Base-by-base conservation (phyloP, 2,888 invertebrate species). In the Lasioglossum calceatum region DNA sequence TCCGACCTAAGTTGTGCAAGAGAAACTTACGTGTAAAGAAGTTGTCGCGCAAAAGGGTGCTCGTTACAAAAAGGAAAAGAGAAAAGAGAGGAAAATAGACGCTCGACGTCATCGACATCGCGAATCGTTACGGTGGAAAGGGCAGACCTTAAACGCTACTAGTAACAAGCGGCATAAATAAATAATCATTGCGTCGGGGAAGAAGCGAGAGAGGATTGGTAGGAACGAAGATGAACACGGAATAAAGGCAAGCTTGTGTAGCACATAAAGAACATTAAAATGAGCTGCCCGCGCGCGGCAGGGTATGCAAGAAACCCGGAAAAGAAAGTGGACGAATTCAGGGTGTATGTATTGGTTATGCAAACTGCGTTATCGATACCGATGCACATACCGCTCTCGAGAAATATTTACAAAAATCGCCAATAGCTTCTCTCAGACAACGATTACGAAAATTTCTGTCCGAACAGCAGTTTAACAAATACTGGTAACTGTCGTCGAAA, bases 131-230 rank as follows among this genome's bases (percentile, higher is more conserved):
- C 73, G 12, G 54, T 39, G 4, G 4, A 27, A 86, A 32, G 67
- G 10, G 42, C 58, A 81, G 64, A 36, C 32, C 87, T 90, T 89
- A 85, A 84, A 16, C 50, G 70, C 87, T 90, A 90, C 67, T 75
- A 73, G 77, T 75, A 85, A 77, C 36, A 84, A 90, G 81, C 72
- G 64, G 85, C 81, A 83, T 64, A 87, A 85, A 92, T 92, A 92
- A 92, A 92, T 92, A 90, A 91, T 88, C 91, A 86, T 83, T 81
- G 84, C 87, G 74, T 86, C 81, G 73, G 77, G 81, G 72, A 72
- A 54, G 44, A 70, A 44, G 42, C 36, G 32, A 54, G n/a, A 58
- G 64, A 32, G n/a, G n/a, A 64, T 42, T 64, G 64, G 79, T 89
- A 84, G 87, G 87, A 87, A 89, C 79, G 78, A 64, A 87, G 76